These are phyloP conservation scores for Fratercula arctica DNA, from an alignment of 2,797 vertebrate species.

Conservation along the genomic window DNA sequence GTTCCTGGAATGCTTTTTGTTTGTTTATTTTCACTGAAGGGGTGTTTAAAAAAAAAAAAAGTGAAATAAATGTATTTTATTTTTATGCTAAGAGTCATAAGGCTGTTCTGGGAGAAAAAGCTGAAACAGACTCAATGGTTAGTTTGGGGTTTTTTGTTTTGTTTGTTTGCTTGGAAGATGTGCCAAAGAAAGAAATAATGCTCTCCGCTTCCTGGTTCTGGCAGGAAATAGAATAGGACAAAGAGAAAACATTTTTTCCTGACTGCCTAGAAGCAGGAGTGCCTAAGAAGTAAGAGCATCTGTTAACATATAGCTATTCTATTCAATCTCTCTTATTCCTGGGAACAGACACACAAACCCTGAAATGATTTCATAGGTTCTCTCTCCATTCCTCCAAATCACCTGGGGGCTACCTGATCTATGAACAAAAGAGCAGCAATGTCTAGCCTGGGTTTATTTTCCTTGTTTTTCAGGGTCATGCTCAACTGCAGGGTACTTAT, in stretches of 20 bases:
- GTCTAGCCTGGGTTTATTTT: background rate
- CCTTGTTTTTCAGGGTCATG: background rate
- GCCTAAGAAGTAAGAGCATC: background rate
- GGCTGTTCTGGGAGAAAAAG: background rate
- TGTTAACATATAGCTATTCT: background rate
- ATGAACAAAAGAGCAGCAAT: background rate
- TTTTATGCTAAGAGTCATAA: background rate
- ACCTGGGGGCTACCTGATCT: background rate
- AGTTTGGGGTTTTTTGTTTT: background rate
- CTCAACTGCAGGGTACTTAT: background rate
- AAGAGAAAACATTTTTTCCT: background rate
- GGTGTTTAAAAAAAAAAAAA: background rate
- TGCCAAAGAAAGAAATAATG: background rate
- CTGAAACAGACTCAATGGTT: background rate
- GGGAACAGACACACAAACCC: background rate
- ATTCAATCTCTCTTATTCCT: background rate
- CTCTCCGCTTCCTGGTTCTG: background rate
- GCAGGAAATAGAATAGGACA: background rate
- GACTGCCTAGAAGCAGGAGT: background rate
- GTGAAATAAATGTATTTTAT: background rate
- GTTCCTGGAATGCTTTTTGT: background rate
- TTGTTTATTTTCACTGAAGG: background rate
- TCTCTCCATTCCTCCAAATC: background rate
- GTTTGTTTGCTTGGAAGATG: background rate
- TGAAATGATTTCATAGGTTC: background rate